These are phyloP conservation scores for Triplophysa siluroides DNA, from an alignment of 2,113 vertebrate species.

Conservation along the genomic window DNA sequence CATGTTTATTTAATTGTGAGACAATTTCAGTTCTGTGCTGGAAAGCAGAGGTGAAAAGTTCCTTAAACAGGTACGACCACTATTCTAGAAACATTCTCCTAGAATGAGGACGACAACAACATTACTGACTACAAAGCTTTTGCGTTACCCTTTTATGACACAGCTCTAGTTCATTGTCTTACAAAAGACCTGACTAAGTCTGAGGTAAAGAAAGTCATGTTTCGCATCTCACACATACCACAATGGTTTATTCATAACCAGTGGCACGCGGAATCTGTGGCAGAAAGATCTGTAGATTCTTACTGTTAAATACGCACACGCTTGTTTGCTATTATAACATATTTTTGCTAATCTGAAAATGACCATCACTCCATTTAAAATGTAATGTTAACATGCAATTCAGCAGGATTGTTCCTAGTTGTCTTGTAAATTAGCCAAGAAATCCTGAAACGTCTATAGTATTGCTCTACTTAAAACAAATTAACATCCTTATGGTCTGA, in stretches of 20 bases:
- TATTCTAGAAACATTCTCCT: neutral
- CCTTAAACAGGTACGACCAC: neutral
- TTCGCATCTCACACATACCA: neutral
- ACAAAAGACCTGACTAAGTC: neutral
- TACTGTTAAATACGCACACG: no score
- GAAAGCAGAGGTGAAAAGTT: slow-evolving; percentile 7
- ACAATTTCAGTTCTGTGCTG: neutral
- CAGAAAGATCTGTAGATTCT: neutral
- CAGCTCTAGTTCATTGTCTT: neutral
- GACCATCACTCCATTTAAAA: no score
- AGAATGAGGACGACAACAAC: slow-evolving; percentile 7
- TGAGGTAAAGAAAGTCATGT: neutral
- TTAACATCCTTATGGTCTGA: no score
- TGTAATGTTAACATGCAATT: no score
- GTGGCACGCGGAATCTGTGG: no score
- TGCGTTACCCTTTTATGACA: neutral
- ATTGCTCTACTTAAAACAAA: neutral
- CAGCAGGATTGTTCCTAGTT: no score
- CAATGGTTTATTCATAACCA: no score
- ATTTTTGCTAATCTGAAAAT: neutral
- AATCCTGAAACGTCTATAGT: no score
- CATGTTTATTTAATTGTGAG: slow-evolving; percentile 17
- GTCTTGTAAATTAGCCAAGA: no score
- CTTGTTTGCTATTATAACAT: no score
- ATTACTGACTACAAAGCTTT: neutral